Evolutionary conservation across 2,113 vertebrate genomes (phyloP).

Genomic region (Cololabis saira): DNA sequence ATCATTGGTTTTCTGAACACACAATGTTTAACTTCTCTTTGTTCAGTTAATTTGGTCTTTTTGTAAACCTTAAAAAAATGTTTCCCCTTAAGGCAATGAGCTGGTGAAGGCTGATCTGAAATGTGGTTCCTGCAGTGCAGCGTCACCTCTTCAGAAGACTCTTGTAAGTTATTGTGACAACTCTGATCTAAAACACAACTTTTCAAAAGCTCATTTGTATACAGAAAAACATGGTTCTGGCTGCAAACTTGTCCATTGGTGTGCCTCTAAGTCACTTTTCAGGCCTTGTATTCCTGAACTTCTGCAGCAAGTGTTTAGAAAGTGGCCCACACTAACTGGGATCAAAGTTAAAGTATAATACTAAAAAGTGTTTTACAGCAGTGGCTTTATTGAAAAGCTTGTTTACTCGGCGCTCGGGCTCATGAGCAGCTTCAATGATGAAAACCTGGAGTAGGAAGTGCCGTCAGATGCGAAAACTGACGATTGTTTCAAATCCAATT

Average conservation of each 20-base stretch:
- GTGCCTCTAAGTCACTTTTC: too few species aligned
- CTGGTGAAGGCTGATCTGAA: background rate
- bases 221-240: too few species aligned
- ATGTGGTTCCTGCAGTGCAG: background rate
- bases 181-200: background rate
- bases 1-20: conserved; percentile 85
- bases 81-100: background rate
- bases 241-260: too few species aligned
- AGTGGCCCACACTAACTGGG: too few species aligned
- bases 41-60: background rate
- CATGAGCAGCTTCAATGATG: conserved; percentile 76
- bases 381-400: background rate
- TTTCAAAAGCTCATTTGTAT: too few species aligned
- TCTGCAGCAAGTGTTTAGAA: too few species aligned
- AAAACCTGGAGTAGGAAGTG: conserved; percentile 91
- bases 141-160: background rate
- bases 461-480: conserved; percentile 93
- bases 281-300: too few species aligned
- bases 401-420: background rate
- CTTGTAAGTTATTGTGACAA: background rate
- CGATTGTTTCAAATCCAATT: conserved; percentile 68
- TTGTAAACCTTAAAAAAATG: background rate
- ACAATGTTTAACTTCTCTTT: background rate
- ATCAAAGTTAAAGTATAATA: too few species aligned
- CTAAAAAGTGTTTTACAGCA: background rate